phyloP scores from a whole-genome alignment of 2,113 vertebrate species.

The Nibea coibor region DNA sequence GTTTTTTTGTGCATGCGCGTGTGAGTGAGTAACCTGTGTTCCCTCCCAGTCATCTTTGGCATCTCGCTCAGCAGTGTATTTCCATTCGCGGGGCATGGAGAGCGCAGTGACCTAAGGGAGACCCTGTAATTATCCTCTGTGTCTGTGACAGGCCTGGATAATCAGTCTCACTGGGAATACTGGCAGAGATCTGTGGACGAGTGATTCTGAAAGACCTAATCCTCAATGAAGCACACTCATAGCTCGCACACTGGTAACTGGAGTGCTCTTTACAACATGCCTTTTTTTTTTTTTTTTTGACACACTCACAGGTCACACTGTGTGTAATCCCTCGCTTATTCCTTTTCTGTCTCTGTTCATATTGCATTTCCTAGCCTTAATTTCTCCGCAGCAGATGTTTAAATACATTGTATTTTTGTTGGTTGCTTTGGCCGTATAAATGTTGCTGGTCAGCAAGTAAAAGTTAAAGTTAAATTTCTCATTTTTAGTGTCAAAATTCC shows the following conservation, averaged over 20 bases:
- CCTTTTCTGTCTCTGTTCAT: conserved; percentile 11
- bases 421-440: background rate
- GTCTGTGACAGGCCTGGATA: conserved; percentile 81
- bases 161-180: conserved; percentile 85
- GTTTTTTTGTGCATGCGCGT: conserved; percentile 39
- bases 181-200: conserved; percentile 75
- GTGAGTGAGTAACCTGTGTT: conserved; percentile 62
- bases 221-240: conserved; percentile 73
- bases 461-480: background rate
- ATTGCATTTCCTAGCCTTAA: background rate
- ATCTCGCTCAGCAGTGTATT: conserved; percentile 66
- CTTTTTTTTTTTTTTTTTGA: conserved; percentile 43
- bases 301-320: conserved; percentile 59
- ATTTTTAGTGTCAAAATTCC: background rate
- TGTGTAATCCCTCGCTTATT: conserved; percentile 41
- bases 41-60: conserved; percentile 52
- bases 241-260: conserved; percentile 60
- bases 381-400: background rate
- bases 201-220: conserved; percentile 75
- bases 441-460: background rate
- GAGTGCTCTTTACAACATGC: conserved; percentile 67
- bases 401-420: background rate
- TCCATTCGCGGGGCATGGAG: conserved; percentile 68
- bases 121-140: conserved; percentile 81
- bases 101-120: conserved; percentile 81